A percentile compares a stretch with the other conserved stretches of the same genome.
Evolutionary conservation across 2,797 vertebrate genomes (phyloP).

Genomic region (Muraenolepis orangiensis): DNA sequence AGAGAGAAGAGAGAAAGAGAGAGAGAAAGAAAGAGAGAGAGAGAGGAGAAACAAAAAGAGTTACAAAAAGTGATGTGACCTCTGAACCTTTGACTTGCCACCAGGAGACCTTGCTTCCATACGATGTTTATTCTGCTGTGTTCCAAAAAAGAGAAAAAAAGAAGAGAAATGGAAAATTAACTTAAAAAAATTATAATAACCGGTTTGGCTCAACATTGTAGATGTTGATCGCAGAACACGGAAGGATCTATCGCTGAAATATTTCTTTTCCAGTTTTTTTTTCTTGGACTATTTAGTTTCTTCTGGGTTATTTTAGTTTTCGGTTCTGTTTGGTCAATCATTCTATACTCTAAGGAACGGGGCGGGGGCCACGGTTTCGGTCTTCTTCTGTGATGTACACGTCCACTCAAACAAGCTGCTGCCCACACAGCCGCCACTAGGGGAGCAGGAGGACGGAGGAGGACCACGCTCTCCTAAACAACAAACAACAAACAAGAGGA

Average conservation of each 20-base stretch:
- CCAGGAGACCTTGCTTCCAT: conserved; percentile 91
- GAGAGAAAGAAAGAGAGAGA: conserved; percentile 40
- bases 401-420: neutral
- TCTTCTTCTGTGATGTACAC: conserved; percentile 7
- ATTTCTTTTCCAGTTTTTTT: conserved; percentile 55
- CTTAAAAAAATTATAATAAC: conserved; percentile 12
- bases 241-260: conserved; percentile 68
- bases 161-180: conserved; percentile 38
- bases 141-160: conserved; percentile 48
- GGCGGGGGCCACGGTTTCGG: no score
- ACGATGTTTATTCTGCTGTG: conserved; percentile 94
- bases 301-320: conserved; percentile 51
- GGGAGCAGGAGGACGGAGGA: neutral
- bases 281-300: conserved; percentile 12
- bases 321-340: conserved; percentile 51
- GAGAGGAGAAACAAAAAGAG: conserved; percentile 34
- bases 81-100: conserved; percentile 83
- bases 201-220: conserved; percentile 74
- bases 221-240: conserved; percentile 63
- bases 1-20: neutral
- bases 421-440: neutral
- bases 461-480: neutral
- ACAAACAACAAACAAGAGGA: neutral
- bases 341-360: conserved; percentile 40
- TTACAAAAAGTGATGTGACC: conserved; percentile 70